These are phyloP conservation scores for Ophion ventricosus DNA, from an alignment of 2,888 invertebrate genomes.

Conservation along the genomic window DNA sequence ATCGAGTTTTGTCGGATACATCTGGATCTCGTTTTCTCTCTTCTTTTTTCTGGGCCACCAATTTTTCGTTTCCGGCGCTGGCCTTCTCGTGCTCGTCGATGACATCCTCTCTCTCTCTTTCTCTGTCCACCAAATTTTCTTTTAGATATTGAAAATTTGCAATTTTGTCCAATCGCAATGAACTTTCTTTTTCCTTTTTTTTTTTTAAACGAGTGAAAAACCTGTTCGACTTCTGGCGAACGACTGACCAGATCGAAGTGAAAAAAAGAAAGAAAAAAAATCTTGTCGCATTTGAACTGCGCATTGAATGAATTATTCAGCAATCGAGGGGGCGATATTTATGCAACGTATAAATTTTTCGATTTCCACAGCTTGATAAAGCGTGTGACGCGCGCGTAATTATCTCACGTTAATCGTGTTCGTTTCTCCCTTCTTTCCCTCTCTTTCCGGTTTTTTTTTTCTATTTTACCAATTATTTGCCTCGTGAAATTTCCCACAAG, in stretches of 20 bases:
- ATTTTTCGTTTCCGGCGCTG: background rate
- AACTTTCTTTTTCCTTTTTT: too few relatives aligned
- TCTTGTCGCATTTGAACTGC: slow-evolving; percentile 33
- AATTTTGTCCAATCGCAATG: background rate
- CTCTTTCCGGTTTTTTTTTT: background rate
- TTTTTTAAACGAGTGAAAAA: background rate
- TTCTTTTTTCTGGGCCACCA: slow-evolving; percentile 38
- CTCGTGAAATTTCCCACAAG: background rate
- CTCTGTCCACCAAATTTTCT: background rate
- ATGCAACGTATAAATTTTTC: slow-evolving; percentile 6
- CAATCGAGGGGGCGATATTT: slow-evolving; percentile 28
- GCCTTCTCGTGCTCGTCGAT: background rate
- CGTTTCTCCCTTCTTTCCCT: background rate
- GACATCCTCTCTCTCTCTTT: background rate
- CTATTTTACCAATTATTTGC: slow-evolving; percentile 21
- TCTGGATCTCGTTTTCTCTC: background rate
- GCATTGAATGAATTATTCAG: slow-evolving; percentile 58
- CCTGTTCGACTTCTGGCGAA: background rate
- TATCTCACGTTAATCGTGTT: slow-evolving; percentile 7
- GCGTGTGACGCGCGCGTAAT: slow-evolving; percentile 36
- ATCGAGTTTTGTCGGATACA: slow-evolving; percentile 14
- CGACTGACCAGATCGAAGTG: background rate
- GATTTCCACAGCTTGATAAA: slow-evolving; percentile 16
- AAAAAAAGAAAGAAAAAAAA: background rate
- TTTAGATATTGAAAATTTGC: background rate